Percentiles rank a stretch among this genome's conserved stretches.
Evolutionary conservation across 1,140 invertebrate species (phyloP).

Genomic region (Euglossa dilemma): DNA sequence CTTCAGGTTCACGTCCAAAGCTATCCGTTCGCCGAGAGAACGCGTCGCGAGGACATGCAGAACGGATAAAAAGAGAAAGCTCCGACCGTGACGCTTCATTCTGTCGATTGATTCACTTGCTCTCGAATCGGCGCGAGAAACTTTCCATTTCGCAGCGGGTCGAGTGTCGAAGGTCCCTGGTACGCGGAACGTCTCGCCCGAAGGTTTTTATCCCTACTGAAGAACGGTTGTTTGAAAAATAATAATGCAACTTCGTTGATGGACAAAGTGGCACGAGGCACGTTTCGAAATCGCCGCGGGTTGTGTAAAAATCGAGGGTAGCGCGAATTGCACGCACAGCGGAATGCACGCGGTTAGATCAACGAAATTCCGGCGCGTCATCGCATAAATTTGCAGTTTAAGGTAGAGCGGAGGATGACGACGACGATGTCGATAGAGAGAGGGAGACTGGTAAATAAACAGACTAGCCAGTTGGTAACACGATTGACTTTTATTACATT

Average conservation of each 20-base stretch:
- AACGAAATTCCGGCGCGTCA: background rate
- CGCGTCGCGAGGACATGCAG: background rate
- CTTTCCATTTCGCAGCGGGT: conserved; percentile 8
- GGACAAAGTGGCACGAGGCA: background rate
- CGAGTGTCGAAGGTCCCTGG: background rate
- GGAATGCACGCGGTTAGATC: conserved; percentile 7
- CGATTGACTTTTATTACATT: conserved; percentile 80
- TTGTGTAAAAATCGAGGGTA: conserved; percentile 23
- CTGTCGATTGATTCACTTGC: background rate
- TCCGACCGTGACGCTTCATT: conserved; percentile 26
- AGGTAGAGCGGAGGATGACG: background rate
- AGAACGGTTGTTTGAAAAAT: conserved; percentile 22
- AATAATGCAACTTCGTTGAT: background rate
- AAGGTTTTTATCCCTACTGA: conserved; percentile 39
- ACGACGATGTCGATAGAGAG: background rate
- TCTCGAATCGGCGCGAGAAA: background rate
- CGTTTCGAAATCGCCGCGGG: conserved; percentile 25
- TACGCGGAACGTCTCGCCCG: background rate
- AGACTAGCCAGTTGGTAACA: conserved; percentile 73
- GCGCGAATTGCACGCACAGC: conserved; percentile 43
- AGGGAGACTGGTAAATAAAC: conserved; percentile 1
- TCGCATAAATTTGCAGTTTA: background rate
- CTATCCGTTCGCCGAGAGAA: conserved; percentile 67
- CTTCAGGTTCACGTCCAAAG: conserved; percentile 75
- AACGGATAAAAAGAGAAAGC: background rate